Conservation (phyloP, 2,888 invertebrate genomes). For the Argyresthia goedartella region DNA sequence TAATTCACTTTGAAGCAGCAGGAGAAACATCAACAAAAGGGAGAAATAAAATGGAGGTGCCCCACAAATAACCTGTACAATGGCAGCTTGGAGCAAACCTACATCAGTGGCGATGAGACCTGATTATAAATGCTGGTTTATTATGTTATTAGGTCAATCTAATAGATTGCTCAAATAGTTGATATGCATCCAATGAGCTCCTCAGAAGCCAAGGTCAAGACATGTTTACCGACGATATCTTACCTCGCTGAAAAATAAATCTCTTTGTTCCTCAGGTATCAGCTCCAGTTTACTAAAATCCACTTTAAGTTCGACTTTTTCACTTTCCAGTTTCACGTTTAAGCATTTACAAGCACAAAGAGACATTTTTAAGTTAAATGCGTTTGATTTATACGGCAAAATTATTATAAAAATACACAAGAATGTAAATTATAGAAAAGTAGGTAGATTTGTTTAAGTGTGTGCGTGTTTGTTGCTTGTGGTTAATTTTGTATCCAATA, state of each 20-base stretch:
- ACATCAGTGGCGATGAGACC: no score
- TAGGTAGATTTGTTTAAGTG: constrained; percentile 23
- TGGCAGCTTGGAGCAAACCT: no score
- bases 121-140: no score
- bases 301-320: constrained; percentile 68
- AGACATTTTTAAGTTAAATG: constrained; percentile 55
- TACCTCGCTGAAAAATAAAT: constrained; percentile 79
- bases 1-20: neutral
- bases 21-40: no score
- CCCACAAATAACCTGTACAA: neutral
- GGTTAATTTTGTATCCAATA: constrained; percentile 23
- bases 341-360: constrained; percentile 80
- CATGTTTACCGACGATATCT: constrained; percentile 46
- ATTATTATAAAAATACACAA: constrained; percentile 43
- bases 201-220: constrained; percentile 55
- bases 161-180: neutral
- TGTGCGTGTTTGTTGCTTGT: no score
- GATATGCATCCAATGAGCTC: constrained; percentile 17
- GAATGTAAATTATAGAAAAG: constrained; percentile 31
- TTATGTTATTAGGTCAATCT: neutral
- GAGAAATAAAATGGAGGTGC: neutral
- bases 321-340: constrained; percentile 77
- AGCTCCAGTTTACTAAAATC: constrained; percentile 69
- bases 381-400: constrained; percentile 23
- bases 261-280: constrained; percentile 70